phyloP scores from a whole-genome alignment of 2,797 vertebrate genomes.

The Karalla daura region DNA sequence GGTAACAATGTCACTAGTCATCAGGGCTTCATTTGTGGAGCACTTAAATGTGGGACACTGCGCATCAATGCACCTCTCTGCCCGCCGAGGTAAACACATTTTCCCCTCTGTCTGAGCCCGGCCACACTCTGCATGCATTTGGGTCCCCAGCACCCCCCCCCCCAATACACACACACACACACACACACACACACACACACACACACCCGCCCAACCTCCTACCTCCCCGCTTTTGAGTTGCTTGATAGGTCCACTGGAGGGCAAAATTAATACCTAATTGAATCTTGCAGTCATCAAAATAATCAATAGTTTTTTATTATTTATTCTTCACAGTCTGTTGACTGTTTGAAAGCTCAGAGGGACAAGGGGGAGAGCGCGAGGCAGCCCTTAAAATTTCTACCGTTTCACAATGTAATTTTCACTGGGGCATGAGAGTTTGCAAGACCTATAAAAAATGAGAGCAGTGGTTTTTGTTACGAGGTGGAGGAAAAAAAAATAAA shows the following conservation, averaged over 20 bases:
- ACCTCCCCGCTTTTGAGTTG: constrained; percentile 95
- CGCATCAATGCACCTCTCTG: constrained; percentile 93
- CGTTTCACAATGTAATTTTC: constrained; percentile 99
- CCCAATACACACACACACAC: too few species aligned
- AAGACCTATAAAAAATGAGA: constrained; percentile 95
- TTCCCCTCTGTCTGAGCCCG: constrained; percentile 93
- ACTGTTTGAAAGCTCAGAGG: constrained; percentile 99
- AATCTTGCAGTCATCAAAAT: constrained; percentile 99
- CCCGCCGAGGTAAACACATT: constrained; percentile 95
- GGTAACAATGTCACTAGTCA: constrained; percentile 98
- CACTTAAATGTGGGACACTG: constrained; percentile 98
- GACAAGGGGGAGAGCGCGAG: constrained; percentile 90
- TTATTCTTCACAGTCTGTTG: constrained; percentile 99
- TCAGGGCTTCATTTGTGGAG: constrained; percentile 94
- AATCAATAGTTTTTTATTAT: constrained; percentile 99
- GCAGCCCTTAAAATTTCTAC: constrained; percentile 94
- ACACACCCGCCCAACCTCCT: constrained; percentile 85
- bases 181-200: too few species aligned
- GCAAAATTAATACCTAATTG: constrained; percentile 99
- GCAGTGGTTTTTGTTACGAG: constrained; percentile 74
- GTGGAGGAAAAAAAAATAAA: constrained; percentile 56
- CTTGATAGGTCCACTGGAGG: constrained; percentile 99
- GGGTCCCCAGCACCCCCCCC: too few species aligned
- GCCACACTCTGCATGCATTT: constrained; percentile 92
- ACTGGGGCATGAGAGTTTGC: constrained; percentile 93